phyloP scores from a whole-genome alignment of 2,888 invertebrate genomes.

The Tridacna crocea region DNA sequence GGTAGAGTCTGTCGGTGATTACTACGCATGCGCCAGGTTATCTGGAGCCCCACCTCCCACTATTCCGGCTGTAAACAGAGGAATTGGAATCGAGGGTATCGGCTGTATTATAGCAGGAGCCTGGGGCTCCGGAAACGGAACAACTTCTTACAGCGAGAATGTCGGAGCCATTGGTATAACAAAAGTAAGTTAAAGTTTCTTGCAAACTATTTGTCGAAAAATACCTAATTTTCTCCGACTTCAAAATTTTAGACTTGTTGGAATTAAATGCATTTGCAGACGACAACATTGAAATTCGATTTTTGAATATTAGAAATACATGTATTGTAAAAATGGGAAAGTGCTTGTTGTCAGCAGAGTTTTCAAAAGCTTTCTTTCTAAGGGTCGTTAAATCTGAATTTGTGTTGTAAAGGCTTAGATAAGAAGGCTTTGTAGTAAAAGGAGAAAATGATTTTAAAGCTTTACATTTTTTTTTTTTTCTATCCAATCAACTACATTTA shows the following conservation, averaged over 20 bases:
- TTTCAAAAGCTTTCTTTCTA: no score
- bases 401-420: no score
- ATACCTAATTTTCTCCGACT: neutral
- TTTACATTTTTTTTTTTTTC: neutral
- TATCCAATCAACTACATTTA: neutral
- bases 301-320: neutral
- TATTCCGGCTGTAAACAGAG: conserved; percentile 93
- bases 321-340: neutral
- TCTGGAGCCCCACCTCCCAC: conserved; percentile 92
- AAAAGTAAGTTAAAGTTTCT: conserved; percentile 86
- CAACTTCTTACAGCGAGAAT: conserved; percentile 95
- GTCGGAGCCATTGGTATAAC: conserved; percentile 95
- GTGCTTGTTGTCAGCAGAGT: no score
- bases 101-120: conserved; percentile 93
- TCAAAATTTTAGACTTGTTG: neutral
- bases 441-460: neutral
- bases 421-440: no score
- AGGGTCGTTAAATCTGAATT: no score
- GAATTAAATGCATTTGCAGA: neutral
- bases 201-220: neutral
- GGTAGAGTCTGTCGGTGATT: conserved; percentile 45
- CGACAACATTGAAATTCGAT: neutral
- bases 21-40: conserved; percentile 70
- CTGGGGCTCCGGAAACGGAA: conserved; percentile 94
- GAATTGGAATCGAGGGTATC: conserved; percentile 91